Conservation (phyloP, 2,888 invertebrate species). For the Eueremaeus valkanovi region DNA sequence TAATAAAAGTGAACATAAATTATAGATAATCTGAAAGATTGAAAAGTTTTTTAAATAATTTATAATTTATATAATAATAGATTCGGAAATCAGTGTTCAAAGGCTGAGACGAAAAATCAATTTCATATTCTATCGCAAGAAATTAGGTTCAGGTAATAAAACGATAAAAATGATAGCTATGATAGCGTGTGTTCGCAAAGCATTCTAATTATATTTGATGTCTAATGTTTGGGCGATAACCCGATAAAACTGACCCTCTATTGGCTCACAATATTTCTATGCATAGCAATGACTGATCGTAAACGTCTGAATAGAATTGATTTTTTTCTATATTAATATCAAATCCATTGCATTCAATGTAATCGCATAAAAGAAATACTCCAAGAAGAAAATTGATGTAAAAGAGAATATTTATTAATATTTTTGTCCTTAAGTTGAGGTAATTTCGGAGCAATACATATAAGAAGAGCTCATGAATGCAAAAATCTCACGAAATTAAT, state of each 20-base stretch:
- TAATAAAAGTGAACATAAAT: not conserved
- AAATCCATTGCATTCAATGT: not conserved
- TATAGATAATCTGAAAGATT: not conserved
- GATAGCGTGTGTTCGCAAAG: not conserved
- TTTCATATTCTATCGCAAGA: not conserved
- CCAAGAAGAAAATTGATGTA: too few relatives aligned
- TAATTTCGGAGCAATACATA: not conserved
- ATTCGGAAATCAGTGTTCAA: not conserved
- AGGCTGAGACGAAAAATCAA: not conserved
- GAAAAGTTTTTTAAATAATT: not conserved
- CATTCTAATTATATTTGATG: not conserved
- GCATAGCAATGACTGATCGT: not conserved
- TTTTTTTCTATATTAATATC: not conserved
- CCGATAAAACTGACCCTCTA: not conserved
- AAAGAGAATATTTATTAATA: not conserved
- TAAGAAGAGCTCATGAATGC: not conserved
- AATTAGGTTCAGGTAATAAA: constrained; percentile 9
- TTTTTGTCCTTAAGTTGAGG: not conserved
- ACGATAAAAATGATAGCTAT: not conserved
- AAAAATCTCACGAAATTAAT: not conserved
- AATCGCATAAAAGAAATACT: not conserved
- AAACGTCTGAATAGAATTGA: not conserved
- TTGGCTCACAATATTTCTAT: not conserved
- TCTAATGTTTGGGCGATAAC: not conserved
- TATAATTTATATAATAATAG: not conserved